Percentiles rank a stretch among this genome's conserved stretches.
Conservation (phyloP, 2,113 vertebrate genomes). For the Myotis brandtii region DNA sequence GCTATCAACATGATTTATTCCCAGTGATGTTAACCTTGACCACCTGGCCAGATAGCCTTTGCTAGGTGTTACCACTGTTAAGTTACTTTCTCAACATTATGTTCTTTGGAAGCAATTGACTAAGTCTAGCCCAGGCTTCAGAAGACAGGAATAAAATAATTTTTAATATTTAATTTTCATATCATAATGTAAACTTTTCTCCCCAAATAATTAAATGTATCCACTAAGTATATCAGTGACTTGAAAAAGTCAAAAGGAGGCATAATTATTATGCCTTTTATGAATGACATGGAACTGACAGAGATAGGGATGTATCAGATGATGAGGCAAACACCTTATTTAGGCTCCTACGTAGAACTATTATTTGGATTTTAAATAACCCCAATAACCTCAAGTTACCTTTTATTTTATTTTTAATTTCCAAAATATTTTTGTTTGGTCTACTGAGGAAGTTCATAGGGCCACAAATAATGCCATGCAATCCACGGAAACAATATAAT, state of each 20-base stretch:
- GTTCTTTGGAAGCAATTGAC: not conserved
- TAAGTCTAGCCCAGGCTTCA: not conserved
- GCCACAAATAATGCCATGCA: conserved; percentile 12
- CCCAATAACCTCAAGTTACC: not conserved
- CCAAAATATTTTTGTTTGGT: not conserved
- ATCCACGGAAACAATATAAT: conserved; percentile 31
- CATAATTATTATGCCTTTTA: not conserved
- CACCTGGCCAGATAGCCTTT: not conserved
- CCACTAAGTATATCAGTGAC: not conserved
- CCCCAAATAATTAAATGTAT: not conserved
- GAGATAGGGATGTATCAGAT: not conserved
- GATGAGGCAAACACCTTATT: not conserved
- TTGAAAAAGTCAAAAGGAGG: not conserved
- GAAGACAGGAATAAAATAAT: not conserved
- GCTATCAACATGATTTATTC: not conserved
- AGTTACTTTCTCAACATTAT: not conserved
- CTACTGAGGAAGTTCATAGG: conserved; percentile 36
- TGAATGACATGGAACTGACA: not conserved
- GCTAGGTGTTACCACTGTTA: not conserved
- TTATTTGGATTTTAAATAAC: conserved; percentile 29
- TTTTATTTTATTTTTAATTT: not conserved
- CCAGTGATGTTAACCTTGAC: not conserved
- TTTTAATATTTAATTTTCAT: not conserved
- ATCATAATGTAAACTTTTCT: not conserved
- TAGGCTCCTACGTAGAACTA: not conserved